Base-by-base conservation (phyloP, 2,797 vertebrate species). In the Psittacula echo region DNA sequence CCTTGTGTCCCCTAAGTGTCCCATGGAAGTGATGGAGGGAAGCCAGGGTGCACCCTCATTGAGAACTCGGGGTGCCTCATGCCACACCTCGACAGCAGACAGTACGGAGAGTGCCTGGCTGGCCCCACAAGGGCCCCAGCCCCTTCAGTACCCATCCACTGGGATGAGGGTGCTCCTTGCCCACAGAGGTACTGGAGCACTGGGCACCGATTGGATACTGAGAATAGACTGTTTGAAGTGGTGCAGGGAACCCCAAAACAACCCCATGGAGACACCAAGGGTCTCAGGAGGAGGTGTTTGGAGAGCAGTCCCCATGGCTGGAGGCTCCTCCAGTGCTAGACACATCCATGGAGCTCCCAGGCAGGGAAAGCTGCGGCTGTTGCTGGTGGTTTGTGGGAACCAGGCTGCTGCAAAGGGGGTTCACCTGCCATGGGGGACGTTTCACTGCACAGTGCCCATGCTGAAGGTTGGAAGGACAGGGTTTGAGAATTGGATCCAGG, bases 81-180 rank as follows among this genome's bases (percentile, higher is more conserved):
- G 3, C n/a, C 13, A 60, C 5, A 2, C 18, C 44, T 37, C 27
- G 23, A 85, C 9, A 53, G 32, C 27, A 86, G 50, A 30, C 2
- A 29, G 14, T 24, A 32, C 23, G 42, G 26, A 50, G 13, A 53
- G 12, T 50, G 39, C 20, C 20, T 3, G 3, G 32, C 45, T 89
- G 51, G 29, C 21, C 2, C 1, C 32, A 71, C 21, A 84, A 12
- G 16, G 0, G 1, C 9, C 17, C 22, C 8, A 7, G n/a, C 7
- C 14, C 6, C 34, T 80, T 29, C 83, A 65, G 32, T 2, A 22
- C 4, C 7, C 10, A 12, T 20, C 6, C 29, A 17, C 29, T 3
- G 15, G 54, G 29, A 11, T 32, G 44, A 65, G 10, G 11, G 8
- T 51, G 44, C 7, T 72, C 13, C 39, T 68, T 21, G 16, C 48